Evolutionary conservation across 2,113 vertebrate genomes (phyloP), one percentile per base, ranked within the genome.

Genomic region (Casuarius casuarius): DNA sequence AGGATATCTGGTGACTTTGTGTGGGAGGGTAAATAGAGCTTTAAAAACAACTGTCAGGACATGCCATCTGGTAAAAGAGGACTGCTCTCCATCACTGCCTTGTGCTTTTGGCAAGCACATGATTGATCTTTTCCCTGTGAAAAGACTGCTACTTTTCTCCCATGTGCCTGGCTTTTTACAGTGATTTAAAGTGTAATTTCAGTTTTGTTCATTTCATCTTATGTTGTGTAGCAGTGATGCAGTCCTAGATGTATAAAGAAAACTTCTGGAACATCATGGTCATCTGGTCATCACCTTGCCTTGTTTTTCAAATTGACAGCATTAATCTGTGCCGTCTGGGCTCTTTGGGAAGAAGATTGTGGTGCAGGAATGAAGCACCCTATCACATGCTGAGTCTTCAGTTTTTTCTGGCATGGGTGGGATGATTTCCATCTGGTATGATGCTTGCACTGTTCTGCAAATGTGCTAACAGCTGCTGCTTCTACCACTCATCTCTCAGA

Each of bases 251-350:
- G 19, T 2, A 58, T 31, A 38, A 35, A 12, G 29, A 85, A 33
- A 33, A 5, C 22, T n/a, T 1, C 0, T 42, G 63, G 61, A 58
- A 68, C 35, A 13, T 13, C 42, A 7, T 54, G 63, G 75, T 19
- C 22, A 22, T 12, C 38, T 74, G 72, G 59, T 29, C 9, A 14
- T 77, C 6, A 38, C 29, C 18, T 54, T 31, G 10, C 16, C 61
- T 81, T 0, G 0, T 2, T 29, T 87, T 81, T 83, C 28, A 56
- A 82, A 16, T 7, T 40, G 49, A 31, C 17, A 58, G 4, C 5
- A 8, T 25, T 26, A 2, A 4, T 1, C 8, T 20, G 19, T 59
- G 13, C 12, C 59, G 23, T 19, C 49, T 40, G 29, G 23, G 25
- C 19, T 58, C 40, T 74, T 52, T n/a, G 29, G 38, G 29, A 73